Percentiles rank a stretch among this genome's conserved stretches.
Conservation (phyloP, 2,797 vertebrate species). For the Malurus splendens region DNA sequence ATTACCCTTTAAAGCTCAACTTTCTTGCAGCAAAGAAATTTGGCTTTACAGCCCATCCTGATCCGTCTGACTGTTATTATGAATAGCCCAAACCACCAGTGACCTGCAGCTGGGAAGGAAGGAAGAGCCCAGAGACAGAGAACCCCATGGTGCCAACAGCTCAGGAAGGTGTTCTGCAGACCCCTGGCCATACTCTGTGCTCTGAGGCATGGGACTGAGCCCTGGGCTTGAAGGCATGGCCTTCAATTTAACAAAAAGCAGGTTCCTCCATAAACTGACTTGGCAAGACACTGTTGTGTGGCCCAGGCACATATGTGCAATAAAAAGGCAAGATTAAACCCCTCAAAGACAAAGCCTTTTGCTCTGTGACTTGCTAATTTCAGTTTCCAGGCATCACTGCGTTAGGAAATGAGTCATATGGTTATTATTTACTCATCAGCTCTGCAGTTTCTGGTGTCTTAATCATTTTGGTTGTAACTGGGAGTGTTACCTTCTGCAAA, state of each 20-base stretch:
- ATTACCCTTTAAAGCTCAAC: not conserved
- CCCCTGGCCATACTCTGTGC: not conserved
- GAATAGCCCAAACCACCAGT: not conserved
- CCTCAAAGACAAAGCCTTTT: not conserved
- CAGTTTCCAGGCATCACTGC: not conserved
- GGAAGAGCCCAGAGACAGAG: not conserved
- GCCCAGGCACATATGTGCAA: not conserved
- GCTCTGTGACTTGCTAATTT: constrained; percentile 1
- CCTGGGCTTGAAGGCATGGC: not conserved
- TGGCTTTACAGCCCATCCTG: not conserved
- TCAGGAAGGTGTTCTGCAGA: not conserved
- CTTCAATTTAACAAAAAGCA: not conserved
- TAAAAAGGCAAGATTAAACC: not conserved
- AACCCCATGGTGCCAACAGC: not conserved
- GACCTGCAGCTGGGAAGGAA: not conserved
- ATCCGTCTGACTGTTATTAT: not conserved
- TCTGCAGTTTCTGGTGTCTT: constrained; percentile 14
- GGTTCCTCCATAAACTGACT: not conserved
- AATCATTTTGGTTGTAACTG: not conserved
- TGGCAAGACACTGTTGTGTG: not conserved
- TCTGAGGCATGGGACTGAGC: not conserved
- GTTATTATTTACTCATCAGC: constrained; percentile 37
- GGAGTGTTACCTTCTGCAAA: not conserved
- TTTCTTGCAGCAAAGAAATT: not conserved
- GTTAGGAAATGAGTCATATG: constrained; percentile 41